Evolutionary conservation across 1,140 invertebrate species (phyloP).

Genomic region (Formica exsecta): DNA sequence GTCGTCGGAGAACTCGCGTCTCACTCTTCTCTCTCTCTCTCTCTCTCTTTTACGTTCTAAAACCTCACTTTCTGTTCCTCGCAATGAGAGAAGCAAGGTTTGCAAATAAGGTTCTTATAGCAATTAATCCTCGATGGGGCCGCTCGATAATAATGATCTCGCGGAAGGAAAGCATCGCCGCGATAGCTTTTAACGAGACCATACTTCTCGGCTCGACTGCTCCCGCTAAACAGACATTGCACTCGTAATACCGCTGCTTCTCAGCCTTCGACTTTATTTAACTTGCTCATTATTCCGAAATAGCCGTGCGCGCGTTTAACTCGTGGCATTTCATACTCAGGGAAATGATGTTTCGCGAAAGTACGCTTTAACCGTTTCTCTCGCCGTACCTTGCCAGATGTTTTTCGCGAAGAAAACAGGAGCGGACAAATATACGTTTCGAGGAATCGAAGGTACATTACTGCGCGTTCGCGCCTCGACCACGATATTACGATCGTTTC

Average conservation of each 20-base stretch:
- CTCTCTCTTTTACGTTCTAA: no score
- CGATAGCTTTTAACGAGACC: neutral
- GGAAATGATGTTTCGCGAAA: conserved; percentile 43
- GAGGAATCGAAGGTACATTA: conserved; percentile 33
- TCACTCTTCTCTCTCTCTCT: neutral
- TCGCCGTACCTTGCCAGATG: neutral
- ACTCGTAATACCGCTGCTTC: conserved; percentile 8
- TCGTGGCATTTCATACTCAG: conserved; percentile 7
- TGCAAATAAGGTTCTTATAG: conserved; percentile 7
- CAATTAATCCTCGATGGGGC: conserved; percentile 9
- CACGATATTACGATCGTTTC: conserved; percentile 53
- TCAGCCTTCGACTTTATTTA: conserved; percentile 28
- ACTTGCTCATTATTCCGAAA: conserved; percentile 35
- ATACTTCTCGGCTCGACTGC: neutral
- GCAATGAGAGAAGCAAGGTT: neutral
- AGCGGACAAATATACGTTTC: neutral
- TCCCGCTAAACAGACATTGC: conserved; percentile 1
- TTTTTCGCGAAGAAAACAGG: neutral
- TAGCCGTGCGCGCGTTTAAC: conserved; percentile 38
- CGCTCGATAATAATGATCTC: conserved; percentile 12
- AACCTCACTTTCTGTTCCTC: neutral
- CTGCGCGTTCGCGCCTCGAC: neutral
- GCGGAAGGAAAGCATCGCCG: neutral
- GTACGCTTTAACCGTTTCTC: conserved; percentile 31
- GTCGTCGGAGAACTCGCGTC: conserved; percentile 22